phyloP scores from a whole-genome alignment of 2,113 vertebrate species.

The Pao palembangensis region DNA sequence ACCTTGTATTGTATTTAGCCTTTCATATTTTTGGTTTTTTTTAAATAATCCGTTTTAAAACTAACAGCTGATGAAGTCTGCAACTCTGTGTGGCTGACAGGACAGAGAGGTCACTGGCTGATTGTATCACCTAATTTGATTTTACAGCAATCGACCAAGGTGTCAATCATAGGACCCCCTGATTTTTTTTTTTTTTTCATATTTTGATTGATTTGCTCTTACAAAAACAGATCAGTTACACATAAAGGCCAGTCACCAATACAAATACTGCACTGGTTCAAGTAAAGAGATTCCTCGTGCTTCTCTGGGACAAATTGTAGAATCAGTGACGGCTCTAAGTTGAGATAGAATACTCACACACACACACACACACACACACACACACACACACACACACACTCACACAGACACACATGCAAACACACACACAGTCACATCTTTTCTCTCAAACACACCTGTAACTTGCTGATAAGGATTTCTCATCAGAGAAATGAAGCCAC shows the following conservation, averaged over 20 bases:
- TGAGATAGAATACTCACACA: background rate
- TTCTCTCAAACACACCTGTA: background rate
- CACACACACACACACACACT: slow-evolving; percentile 1
- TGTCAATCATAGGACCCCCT: slow-evolving; percentile 24
- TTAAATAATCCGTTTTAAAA: slow-evolving; percentile 1
- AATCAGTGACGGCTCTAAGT: slow-evolving; percentile 1
- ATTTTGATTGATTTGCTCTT: slow-evolving; percentile 36
- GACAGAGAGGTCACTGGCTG: slow-evolving; percentile 5
- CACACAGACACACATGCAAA: background rate
- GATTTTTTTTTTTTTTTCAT: slow-evolving; percentile 15
- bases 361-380: background rate
- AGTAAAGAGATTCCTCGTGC: background rate
- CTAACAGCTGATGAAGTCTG: slow-evolving; percentile 13
- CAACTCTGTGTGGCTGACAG: background rate
- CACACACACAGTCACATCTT: background rate
- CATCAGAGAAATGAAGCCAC: slow-evolving; percentile 15
- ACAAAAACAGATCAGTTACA: slow-evolving; percentile 34
- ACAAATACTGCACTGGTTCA: slow-evolving; percentile 1
- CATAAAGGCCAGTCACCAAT: slow-evolving; percentile 37
- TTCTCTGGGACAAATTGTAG: background rate
- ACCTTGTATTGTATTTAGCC: background rate
- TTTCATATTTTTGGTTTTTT: background rate
- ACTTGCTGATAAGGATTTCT: slow-evolving; percentile 21
- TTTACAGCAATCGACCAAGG: slow-evolving; percentile 10
- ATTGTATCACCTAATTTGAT: slow-evolving; percentile 26